These are phyloP conservation scores for Cephus pulcher DNA, from an alignment of 2,888 invertebrate species.

Conservation along the genomic window DNA sequence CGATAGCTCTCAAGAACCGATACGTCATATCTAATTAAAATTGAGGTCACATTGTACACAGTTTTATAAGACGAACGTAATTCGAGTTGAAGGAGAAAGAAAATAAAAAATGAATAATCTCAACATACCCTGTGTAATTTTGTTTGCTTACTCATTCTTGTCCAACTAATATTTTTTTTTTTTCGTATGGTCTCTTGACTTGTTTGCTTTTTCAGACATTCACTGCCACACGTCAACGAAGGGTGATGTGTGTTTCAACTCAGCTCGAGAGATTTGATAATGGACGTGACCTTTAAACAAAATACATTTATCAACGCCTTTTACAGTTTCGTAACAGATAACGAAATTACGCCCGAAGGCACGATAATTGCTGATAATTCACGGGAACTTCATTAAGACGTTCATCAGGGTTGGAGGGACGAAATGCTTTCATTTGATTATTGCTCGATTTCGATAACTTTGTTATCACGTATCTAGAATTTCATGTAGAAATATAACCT, in stretches of 20 bases:
- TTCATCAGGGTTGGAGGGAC: slow-evolving; percentile 58
- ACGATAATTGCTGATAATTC: slow-evolving; percentile 67
- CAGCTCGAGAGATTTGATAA: background rate
- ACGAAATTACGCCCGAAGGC: slow-evolving; percentile 61
- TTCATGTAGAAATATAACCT: background rate
- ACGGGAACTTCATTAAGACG: slow-evolving; percentile 65
- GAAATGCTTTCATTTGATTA: slow-evolving; percentile 66
- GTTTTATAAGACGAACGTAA: background rate
- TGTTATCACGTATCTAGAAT: slow-evolving; percentile 40
- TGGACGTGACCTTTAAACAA: slow-evolving; percentile 45
- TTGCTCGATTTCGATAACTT: slow-evolving; percentile 62
- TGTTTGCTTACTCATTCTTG: background rate
- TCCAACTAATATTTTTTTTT: too few species aligned
- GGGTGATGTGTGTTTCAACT: background rate
- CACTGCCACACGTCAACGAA: background rate
- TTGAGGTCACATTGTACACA: background rate
- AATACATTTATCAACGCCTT: slow-evolving; percentile 61
- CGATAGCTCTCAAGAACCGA: background rate
- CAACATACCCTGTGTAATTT: background rate
- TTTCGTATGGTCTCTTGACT: background rate
- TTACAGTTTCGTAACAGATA: slow-evolving; percentile 57
- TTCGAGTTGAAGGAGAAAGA: slow-evolving; percentile 13
- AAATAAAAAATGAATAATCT: slow-evolving; percentile 11
- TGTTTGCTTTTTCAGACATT: background rate
- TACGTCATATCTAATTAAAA: background rate